Percentiles rank a stretch among this genome's conserved stretches.
phyloP scores from a whole-genome alignment of 2,797 vertebrate genomes.

The Aldrovandia affinis region DNA sequence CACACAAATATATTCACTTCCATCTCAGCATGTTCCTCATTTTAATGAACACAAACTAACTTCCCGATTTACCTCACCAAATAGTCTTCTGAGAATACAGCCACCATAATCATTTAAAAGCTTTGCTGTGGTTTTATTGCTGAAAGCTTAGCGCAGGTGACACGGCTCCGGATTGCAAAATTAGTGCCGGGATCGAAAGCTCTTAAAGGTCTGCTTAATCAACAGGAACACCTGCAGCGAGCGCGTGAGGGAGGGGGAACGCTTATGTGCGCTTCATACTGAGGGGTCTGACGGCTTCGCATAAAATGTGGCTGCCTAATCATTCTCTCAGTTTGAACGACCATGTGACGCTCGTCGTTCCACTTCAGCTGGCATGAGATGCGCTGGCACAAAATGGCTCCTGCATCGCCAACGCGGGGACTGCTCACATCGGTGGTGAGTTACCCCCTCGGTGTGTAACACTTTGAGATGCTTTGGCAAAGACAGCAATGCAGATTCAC shows the following conservation, averaged over 20 bases:
- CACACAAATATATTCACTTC: too few species aligned
- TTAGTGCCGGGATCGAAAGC: slow-evolving; percentile 29
- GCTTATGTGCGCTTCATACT: slow-evolving; percentile 31
- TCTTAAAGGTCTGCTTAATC: slow-evolving; percentile 39
- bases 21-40: too few species aligned
- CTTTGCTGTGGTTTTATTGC: neutral
- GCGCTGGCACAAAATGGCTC: neutral
- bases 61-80: neutral
- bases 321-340: neutral
- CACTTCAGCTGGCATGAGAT: neutral
- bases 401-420: neutral
- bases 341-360: neutral
- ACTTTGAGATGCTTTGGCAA: neutral
- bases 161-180: slow-evolving; percentile 35
- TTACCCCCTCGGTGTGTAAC: neutral
- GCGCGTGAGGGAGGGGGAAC: slow-evolving; percentile 11
- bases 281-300: neutral
- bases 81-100: neutral
- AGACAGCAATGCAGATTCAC: neutral
- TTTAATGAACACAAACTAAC: neutral
- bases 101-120: slow-evolving; percentile 4
- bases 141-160: slow-evolving; percentile 32
- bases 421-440: neutral
- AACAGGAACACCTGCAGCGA: slow-evolving; percentile 29
- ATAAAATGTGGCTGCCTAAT: neutral